Conservation (phyloP, 1,140 invertebrate species). For the Apis laboriosa region DNA sequence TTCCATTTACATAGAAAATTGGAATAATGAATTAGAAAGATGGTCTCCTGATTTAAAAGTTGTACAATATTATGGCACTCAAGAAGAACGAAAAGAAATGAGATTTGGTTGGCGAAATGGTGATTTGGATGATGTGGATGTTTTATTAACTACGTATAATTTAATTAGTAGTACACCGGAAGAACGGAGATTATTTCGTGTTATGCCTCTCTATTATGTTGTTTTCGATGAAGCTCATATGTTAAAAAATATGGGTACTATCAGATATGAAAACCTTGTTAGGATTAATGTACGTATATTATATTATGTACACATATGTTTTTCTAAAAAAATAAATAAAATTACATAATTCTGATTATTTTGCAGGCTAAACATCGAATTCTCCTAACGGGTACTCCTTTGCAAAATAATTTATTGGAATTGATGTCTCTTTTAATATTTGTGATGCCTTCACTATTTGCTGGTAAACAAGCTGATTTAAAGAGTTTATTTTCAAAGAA, state of each 20-base stretch:
- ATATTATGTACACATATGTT: neutral
- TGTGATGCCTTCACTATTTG: slow-evolving; percentile 97
- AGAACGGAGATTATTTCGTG: slow-evolving; percentile 94
- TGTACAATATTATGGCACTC: slow-evolving; percentile 93
- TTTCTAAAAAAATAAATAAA: neutral
- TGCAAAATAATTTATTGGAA: slow-evolving; percentile 98
- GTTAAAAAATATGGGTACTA: slow-evolving; percentile 97
- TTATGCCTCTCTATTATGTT: slow-evolving; percentile 94
- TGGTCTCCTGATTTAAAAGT: slow-evolving; percentile 93
- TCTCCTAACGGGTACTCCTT: slow-evolving; percentile 94
- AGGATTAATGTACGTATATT: slow-evolving; percentile 87
- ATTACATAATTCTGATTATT: slow-evolving; percentile 46
- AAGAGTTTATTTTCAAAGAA: slow-evolving; percentile 92
- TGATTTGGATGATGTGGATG: slow-evolving; percentile 88
- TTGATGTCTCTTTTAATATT: slow-evolving; percentile 97
- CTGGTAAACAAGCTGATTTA: slow-evolving; percentile 92
- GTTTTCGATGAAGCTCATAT: slow-evolving; percentile 99
- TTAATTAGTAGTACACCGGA: slow-evolving; percentile 91
- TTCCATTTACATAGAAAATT: slow-evolving; percentile 81
- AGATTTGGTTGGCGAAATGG: slow-evolving; percentile 89
- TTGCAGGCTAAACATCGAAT: slow-evolving; percentile 89
- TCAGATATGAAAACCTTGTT: slow-evolving; percentile 93
- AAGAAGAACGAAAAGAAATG: slow-evolving; percentile 90
- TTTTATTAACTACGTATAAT: slow-evolving; percentile 94
- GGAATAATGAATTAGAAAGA: slow-evolving; percentile 90